phyloP scores from a whole-genome alignment of 2,888 invertebrate genomes.

The Cyclophora punctaria region DNA sequence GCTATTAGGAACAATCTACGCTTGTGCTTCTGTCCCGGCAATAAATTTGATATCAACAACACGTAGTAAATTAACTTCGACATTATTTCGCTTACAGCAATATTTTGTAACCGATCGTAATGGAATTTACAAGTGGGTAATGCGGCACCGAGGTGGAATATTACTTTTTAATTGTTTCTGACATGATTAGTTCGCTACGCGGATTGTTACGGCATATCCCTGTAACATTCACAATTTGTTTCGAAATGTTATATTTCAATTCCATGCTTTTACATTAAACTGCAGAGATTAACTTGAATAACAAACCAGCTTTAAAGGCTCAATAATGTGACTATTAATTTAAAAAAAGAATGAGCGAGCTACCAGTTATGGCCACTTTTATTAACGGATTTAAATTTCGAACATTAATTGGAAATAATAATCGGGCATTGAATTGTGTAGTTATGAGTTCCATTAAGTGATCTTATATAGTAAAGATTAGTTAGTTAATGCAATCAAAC shows the following conservation, averaged over 20 bases:
- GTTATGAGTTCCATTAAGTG: no score
- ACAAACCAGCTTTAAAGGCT: no score
- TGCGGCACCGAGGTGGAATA: conserved; percentile 14
- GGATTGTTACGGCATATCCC: not conserved
- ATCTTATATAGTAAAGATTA: no score
- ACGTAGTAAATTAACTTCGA: conserved; percentile 34
- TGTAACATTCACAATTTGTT: no score
- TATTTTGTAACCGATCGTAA: conserved; percentile 20
- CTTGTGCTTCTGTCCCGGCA: conserved; percentile 17
- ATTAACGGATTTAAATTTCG: not conserved
- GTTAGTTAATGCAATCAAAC: no score
- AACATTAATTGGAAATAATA: conserved; percentile 1
- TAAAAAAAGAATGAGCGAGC: no score
- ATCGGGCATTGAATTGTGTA: no score
- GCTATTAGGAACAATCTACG: conserved; percentile 15
- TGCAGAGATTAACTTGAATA: no score
- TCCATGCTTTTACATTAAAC: no score
- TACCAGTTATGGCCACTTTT: no score
- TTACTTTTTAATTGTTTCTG: conserved; percentile 20
- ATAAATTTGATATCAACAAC: conserved; percentile 27
- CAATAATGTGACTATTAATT: no score
- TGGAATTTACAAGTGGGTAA: conserved; percentile 11
- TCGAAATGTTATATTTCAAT: no score
- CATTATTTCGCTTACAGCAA: conserved; percentile 29
- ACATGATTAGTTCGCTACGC: conserved; percentile 10